Evolutionary conservation across 2,888 invertebrate species (phyloP), one percentile per base, ranked within the genome.

Genomic region (Drosophila subquinaria): DNA sequence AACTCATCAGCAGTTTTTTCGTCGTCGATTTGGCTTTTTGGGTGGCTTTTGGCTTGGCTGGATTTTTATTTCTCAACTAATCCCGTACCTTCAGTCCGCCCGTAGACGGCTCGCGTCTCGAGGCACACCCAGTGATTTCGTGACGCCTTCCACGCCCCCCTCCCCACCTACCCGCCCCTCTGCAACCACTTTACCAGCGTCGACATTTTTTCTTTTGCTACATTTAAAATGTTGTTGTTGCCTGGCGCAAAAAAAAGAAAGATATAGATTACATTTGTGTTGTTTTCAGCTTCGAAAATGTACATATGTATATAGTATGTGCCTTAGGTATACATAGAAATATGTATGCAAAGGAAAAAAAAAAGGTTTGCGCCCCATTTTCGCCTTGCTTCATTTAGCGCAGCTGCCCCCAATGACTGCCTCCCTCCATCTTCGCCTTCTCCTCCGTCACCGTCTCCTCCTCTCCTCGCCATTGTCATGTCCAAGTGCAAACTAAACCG

Each of bases 21-120:
- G 35, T 57, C 53, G 75, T 70, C 79, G 73, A 61, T 73, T 67
- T 71, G 65, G 68, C 50, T 65, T 65, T 64, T 57, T 61, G n/a
- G 63, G 61, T 42, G 59, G 53, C 42, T 70, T 69, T 56, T 51
- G 51, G 53, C 57, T 57, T 76, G 82, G 76, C 82, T 82, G 88
- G 81, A 81, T 79, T 84, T 83, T 83, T 84, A 88, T 84, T 84
- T 86, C 84, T 81, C 79, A 84, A 84, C 84, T 84, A 88, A 84
- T 84, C 84, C 86, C 86, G 74, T 71, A 79, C 81, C 85, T 69
- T 35, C 20, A 15, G 17, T 17, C 45, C 45, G 15, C 50, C 45
- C 45, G 30, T 38, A 56, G 50, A 69, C 56, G 64, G 53, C 61
- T 52, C 69, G 56, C 51, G 60, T 57, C 59, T 71, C 63, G 42